Percentiles rank a stretch among this genome's conserved stretches.
phyloP scores from a whole-genome alignment of 2,888 invertebrate species.

The Aelia acuminata region DNA sequence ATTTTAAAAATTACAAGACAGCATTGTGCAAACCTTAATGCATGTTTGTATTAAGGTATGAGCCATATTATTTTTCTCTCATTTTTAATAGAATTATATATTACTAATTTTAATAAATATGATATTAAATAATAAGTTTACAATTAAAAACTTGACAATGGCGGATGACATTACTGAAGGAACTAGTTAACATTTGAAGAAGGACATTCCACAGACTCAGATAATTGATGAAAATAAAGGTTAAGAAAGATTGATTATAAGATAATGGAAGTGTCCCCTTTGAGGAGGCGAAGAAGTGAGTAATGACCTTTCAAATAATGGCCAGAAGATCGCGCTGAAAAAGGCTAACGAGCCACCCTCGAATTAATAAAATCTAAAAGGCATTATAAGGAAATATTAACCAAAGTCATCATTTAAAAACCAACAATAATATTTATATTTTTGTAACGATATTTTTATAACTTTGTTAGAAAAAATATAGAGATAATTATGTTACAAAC shows the following conservation, averaged over 20 bases:
- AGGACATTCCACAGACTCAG: slow-evolving; percentile 26
- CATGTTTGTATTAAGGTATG: no score
- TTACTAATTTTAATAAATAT: no score
- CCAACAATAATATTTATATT: no score
- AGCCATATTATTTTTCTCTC: no score
- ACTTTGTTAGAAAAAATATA: no score
- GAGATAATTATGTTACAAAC: no score
- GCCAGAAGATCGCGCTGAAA: slow-evolving; percentile 11
- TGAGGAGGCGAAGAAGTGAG: slow-evolving; percentile 23
- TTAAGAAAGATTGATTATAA: slow-evolving; percentile 53
- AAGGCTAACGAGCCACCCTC: slow-evolving; percentile 34
- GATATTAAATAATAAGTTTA: neutral
- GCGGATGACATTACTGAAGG: neutral
- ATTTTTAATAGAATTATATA: no score
- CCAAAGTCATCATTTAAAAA: neutral
- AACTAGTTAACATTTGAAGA: neutral
- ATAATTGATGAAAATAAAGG: slow-evolving; percentile 49
- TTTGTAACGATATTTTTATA: no score
- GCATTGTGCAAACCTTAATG: no score
- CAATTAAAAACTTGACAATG: neutral
- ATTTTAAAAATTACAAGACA: no score
- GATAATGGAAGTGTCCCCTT: slow-evolving; percentile 48
- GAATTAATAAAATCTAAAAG: slow-evolving; percentile 8
- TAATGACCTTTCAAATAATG: slow-evolving; percentile 53
- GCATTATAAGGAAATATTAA: neutral